A percentile compares a stretch with the other conserved stretches of the same genome.
Conservation (phyloP, 37 sponge, comb jelly and placozoan species). For the Aplysina aerophoba region DNA sequence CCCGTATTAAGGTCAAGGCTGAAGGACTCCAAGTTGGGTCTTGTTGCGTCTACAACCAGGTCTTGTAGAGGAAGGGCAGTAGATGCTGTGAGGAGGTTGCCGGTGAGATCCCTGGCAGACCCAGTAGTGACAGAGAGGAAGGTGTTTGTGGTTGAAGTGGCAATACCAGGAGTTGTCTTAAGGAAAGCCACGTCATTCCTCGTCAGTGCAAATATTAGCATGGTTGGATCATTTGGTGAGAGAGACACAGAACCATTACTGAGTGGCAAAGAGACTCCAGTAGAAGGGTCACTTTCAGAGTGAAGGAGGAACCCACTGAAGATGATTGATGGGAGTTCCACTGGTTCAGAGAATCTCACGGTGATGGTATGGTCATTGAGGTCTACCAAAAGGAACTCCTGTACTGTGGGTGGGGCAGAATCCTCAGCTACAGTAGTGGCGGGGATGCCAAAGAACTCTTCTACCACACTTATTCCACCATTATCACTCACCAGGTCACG, state of each 20-base stretch:
- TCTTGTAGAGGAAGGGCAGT: constrained; percentile 35
- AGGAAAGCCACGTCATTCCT: constrained; percentile 53
- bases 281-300: constrained; percentile 11
- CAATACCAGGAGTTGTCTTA: constrained; percentile 46
- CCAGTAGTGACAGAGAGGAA: constrained; percentile 44
- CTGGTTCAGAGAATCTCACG: constrained; percentile 47
- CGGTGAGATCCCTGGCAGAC: constrained; percentile 71
- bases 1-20: constrained; percentile 74
- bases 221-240: constrained; percentile 41
- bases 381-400: constrained; percentile 6
- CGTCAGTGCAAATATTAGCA: constrained; percentile 40
- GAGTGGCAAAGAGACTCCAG: neutral
- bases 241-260: constrained; percentile 5
- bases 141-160: constrained; percentile 49
- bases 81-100: constrained; percentile 23
- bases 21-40: constrained; percentile 59
- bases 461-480: constrained; percentile 10
- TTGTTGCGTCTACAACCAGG: constrained; percentile 45
- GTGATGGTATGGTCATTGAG: constrained; percentile 31
- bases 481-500: constrained; percentile 62
- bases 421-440: constrained; percentile 15
- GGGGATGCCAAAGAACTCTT: neutral
- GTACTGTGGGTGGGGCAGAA: neutral
- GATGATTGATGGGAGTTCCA: constrained; percentile 29
- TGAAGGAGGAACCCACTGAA: constrained; percentile 57